Base-by-base conservation (phyloP, 2,797 vertebrate species). In the Sebastes flavidus region DNA sequence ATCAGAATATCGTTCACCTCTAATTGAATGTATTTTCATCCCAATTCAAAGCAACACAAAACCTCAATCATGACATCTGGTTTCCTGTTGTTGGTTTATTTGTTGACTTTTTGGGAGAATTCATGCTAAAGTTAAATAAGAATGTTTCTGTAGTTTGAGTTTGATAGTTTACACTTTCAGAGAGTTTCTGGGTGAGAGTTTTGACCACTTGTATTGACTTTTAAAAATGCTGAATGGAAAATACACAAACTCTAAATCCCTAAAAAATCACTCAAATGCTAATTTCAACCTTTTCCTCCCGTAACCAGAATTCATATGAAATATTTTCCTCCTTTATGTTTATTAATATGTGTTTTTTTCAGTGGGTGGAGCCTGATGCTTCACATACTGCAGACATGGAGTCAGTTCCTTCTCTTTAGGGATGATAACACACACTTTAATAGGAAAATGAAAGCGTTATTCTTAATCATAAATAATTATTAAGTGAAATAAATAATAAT, bases 251-350 rank as follows among this genome's bases (percentile, higher is more conserved):
- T 63, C 9, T 34, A 25, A 49, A 65, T 65, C 38, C 4, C 1
- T 4, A 20, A 68, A 29, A 20, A 68, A 38, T 75, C 32, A 55
- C 1, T 32, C 4, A 25, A 27, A 66, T 85, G 65, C 24, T 36
- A 29, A 80, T 66, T 66, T 65, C 9, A 38, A 75, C 71, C 75
- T 78, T 78, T 81, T 66, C 25, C 12, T 54, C 6, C 11, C 1
- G 16, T 6, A 12, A 67, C 1, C 16, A 56, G 36, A 18, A 5
- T 71, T 65, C 46, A 66, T 54, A 3, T 25, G 0, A 30, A 61
- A 24, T 10, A 18, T 59, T 24, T 25, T 46, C 9, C 12, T 24
- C 4, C 22, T 67, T 63, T 9, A 22, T 60, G 13, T 52, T 20
- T 52, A 10, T 52, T 52, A 20, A 46, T 46, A 18, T 49, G 10